phyloP scores from a whole-genome alignment of 2,113 vertebrate genomes.

The Nibea albiflora region DNA sequence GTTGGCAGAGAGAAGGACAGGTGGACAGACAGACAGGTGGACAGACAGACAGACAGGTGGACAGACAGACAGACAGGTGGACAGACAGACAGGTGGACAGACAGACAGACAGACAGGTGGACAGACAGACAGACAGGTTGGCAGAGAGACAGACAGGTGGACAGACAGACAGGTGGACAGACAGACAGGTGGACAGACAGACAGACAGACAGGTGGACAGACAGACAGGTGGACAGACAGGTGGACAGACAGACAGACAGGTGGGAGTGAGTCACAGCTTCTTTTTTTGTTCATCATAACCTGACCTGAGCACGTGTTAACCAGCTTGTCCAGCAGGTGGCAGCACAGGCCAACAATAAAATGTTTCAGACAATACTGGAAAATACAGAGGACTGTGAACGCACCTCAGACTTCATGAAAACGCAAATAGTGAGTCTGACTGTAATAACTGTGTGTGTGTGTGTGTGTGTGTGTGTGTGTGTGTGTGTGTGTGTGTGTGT shows the following conservation, averaged over 20 bases:
- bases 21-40: background rate
- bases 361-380: background rate
- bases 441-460: too few species aligned
- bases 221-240: conserved; percentile 3
- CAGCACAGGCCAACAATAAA: conserved; percentile 1
- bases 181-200: too few species aligned
- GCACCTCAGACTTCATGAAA: too few species aligned
- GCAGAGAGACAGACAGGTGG: background rate
- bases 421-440: too few species aligned
- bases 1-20: too few species aligned
- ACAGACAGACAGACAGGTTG: too few species aligned
- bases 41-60: background rate
- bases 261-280: too few species aligned
- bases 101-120: background rate
- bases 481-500: background rate
- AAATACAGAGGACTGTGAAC: background rate
- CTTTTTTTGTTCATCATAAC: too few species aligned
- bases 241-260: background rate
- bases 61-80: too few species aligned
- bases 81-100: background rate
- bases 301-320: too few species aligned
- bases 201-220: background rate
- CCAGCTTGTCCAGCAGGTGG: conserved; percentile 33
- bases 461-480: too few species aligned
- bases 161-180: background rate